These are phyloP conservation scores for Tarsius wallacei DNA, from an alignment of 2,797 vertebrate genomes.

Conservation along the genomic window DNA sequence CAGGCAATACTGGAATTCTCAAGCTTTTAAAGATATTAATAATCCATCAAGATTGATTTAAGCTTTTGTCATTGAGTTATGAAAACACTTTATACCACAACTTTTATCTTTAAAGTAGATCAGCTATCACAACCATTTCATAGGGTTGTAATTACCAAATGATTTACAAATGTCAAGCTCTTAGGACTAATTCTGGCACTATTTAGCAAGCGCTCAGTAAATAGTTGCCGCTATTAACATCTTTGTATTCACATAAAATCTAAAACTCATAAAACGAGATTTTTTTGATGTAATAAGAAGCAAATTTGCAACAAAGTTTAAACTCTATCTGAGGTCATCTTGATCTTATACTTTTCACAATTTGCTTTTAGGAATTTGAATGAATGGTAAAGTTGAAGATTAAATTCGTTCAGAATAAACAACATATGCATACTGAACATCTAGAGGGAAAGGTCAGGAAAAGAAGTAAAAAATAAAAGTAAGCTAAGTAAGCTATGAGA, in stretches of 20 bases:
- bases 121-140: neutral
- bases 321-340: neutral
- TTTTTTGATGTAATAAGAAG: neutral
- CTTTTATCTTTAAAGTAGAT: conserved; percentile 10
- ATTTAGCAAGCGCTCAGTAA: neutral
- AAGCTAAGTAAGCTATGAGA: conserved; percentile 43
- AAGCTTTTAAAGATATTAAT: neutral
- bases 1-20: neutral
- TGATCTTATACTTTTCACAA: neutral
- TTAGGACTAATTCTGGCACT: neutral
- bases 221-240: neutral
- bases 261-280: neutral
- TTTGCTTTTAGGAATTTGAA: conserved; percentile 11
- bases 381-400: neutral
- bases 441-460: neutral
- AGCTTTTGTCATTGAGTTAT: neutral
- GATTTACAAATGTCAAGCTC: neutral
- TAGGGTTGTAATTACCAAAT: neutral
- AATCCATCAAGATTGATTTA: neutral
- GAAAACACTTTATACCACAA: neutral
- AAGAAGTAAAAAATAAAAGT: conserved; percentile 43
- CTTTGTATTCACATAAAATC: neutral
- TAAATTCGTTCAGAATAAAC: neutral
- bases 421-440: neutral
- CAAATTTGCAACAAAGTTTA: neutral